Evolutionary conservation across 2,888 invertebrate species (phyloP).

Genomic region (Nemurella pictetii): DNA sequence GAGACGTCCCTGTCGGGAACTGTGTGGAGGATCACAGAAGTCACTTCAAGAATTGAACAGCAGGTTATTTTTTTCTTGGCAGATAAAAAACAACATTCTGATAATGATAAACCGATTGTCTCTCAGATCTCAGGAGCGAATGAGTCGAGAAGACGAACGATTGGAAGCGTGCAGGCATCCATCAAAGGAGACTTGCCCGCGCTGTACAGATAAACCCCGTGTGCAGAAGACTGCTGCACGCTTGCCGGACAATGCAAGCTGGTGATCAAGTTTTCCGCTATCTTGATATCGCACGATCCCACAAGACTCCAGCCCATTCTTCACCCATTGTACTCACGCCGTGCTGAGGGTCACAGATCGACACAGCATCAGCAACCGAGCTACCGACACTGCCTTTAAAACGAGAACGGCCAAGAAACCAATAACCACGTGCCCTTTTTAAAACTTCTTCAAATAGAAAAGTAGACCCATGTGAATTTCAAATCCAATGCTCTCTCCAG

Average conservation of each 20-base stretch:
- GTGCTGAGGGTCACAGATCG: too few species aligned
- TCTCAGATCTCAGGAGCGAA: not conserved
- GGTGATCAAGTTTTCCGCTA: not conserved
- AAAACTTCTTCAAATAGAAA: slow-evolving; percentile 15
- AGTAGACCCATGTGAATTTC: slow-evolving; percentile 13
- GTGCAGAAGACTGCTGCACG: not conserved
- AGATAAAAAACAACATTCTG: not conserved
- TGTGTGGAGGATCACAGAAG: not conserved
- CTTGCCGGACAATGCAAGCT: not conserved
- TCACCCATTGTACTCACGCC: not conserved
- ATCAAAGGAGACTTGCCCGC: too few species aligned
- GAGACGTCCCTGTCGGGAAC: not conserved
- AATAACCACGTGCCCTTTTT: slow-evolving; percentile 5
- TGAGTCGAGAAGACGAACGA: not conserved
- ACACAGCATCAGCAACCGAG: not conserved
- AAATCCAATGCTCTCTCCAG: not conserved
- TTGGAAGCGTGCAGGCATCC: not conserved
- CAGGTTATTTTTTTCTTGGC: not conserved
- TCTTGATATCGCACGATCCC: not conserved
- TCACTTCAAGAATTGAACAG: not conserved
- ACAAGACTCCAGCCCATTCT: slow-evolving; percentile 11
- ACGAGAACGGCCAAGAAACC: not conserved
- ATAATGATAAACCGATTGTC: not conserved
- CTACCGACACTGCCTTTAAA: not conserved
- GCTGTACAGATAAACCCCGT: not conserved